Evolutionary conservation across 2,113 vertebrate genomes (phyloP).

Genomic region (Bubo blakistoni): DNA sequence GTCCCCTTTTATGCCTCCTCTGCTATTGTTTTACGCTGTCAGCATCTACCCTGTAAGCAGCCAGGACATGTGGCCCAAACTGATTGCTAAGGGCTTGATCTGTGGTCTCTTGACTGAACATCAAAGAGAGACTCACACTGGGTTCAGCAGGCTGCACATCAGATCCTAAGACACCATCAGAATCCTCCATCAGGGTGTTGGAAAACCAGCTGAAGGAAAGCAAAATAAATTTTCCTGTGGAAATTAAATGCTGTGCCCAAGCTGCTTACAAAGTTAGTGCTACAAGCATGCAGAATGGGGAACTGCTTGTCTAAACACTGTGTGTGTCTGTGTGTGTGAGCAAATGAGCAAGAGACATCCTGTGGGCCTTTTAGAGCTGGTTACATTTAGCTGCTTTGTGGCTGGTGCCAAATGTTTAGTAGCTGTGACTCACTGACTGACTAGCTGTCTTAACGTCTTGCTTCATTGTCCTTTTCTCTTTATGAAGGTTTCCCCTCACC

Average conservation of each 20-base stretch:
- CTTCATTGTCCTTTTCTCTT: constrained; percentile 39
- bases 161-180: background rate
- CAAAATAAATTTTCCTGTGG: background rate
- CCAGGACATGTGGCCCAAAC: background rate
- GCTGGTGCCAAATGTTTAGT: constrained; percentile 10
- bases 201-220: background rate
- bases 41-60: background rate
- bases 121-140: background rate
- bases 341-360: background rate
- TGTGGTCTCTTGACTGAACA: background rate
- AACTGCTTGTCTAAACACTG: background rate
- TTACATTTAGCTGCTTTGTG: constrained; percentile 38
- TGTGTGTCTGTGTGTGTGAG: background rate
- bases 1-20: background rate
- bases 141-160: background rate
- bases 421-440: constrained; percentile 28
- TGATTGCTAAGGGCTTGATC: background rate
- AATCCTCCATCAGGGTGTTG: background rate
- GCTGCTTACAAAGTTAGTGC: background rate
- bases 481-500: background rate
- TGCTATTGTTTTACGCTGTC: background rate
- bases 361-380: background rate
- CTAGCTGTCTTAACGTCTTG: constrained; percentile 4
- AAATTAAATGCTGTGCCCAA: background rate
- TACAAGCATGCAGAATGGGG: background rate